Evolutionary conservation across 2,113 vertebrate genomes (phyloP), one percentile per base, ranked within the genome.

Genomic region (Ctenodactylus gundi): DNA sequence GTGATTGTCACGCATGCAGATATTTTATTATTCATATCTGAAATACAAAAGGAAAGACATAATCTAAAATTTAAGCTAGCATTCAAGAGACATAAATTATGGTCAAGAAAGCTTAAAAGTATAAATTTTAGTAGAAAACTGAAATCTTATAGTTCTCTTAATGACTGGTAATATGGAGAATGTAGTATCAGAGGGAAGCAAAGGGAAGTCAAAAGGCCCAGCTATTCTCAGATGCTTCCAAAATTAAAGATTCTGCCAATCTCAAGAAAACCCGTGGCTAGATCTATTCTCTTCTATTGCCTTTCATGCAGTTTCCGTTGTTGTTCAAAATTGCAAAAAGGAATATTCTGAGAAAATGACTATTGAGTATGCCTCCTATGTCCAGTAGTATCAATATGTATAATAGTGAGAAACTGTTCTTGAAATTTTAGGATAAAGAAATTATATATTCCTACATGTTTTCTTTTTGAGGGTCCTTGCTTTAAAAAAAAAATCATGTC

Each of bases 341-440:
- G 2, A 29, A 0, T 57, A 4, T n/a, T 27, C 39, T 34, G 5
- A 75, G n/a, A 62, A 6, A 8, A 29, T 0, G 21, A 3, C 4
- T 77, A 36, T 31, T 86, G 3, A 6, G 6, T n/a, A n/a, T 36
- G 29, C 25, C 34, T 67, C 23, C 17, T 3, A 34, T 15, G 13
- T 27, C 36, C 8, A 46, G 15, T 17, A 36, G 51, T 11, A 58
- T 39, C 17, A 49, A 13, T 7, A 5, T n/a, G 21, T 39, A 68
- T 34, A 18, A 41, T 34, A 49, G 0, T 62, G 18, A 75, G n/a
- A 64, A 18, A 53, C 8, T 44, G 15, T 20, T 6, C 86, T 67
- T 46, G 49, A 8, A 77, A 58, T 58, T 68, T 77, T 58, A 23
- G 39, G 2, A 27, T 85, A 2, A 21, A 46, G 46, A 4, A 39